Evolutionary conservation across 2,888 invertebrate genomes (phyloP).

Genomic region (Drosophila anomalata): DNA sequence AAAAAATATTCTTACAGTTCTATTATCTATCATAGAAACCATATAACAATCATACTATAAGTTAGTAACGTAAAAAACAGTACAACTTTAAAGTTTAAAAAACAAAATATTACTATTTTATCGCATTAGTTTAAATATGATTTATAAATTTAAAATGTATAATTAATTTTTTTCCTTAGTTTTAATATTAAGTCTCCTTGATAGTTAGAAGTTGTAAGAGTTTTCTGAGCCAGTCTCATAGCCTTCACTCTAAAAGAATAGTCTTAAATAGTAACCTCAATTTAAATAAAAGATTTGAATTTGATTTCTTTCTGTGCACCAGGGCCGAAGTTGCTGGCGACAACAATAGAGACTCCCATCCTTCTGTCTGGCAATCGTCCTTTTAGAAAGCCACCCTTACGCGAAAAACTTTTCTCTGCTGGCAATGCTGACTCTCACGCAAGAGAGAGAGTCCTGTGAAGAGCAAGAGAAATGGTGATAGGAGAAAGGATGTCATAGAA

Average conservation of each 20-base stretch:
- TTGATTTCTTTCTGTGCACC: conserved; percentile 2
- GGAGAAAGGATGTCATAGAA: conserved; percentile 26
- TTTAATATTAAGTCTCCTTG: too few relatives aligned
- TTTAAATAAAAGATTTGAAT: not conserved
- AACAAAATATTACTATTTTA: too few relatives aligned
- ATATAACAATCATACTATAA: too few relatives aligned
- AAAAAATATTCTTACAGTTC: too few relatives aligned
- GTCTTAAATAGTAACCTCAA: not conserved
- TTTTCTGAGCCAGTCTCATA: too few relatives aligned
- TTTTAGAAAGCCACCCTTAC: conserved; percentile 58
- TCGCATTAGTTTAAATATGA: too few relatives aligned
- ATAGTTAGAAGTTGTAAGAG: too few relatives aligned
- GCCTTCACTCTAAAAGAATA: not conserved
- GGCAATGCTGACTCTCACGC: conserved; percentile 53
- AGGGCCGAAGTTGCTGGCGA: conserved; percentile 25
- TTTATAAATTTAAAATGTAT: too few relatives aligned
- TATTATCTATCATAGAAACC: not conserved
- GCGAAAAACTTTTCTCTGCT: conserved; percentile 41
- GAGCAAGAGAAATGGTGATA: not conserved
- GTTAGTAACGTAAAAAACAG: too few relatives aligned
- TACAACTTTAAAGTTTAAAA: too few relatives aligned
- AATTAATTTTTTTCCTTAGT: too few relatives aligned
- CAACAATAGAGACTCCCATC: conserved; percentile 44
- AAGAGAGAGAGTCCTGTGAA: conserved; percentile 4
- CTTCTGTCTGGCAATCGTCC: conserved; percentile 55